Evolutionary conservation across 2,113 vertebrate genomes (phyloP), one percentile per base, ranked within the genome.

Genomic region (Parus major): DNA sequence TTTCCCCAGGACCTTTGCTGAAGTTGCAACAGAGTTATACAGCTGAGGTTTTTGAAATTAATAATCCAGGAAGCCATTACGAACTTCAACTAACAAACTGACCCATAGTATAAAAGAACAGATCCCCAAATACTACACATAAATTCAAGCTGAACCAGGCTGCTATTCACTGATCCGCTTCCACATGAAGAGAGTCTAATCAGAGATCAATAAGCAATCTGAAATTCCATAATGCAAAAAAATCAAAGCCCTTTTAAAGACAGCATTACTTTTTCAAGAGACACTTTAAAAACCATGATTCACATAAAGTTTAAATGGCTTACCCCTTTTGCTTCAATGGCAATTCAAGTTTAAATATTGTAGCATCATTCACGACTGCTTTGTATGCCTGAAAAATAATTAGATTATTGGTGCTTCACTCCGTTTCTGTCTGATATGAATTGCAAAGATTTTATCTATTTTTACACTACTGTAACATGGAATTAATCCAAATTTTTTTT

Each of bases 311-410:
- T 82, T 92, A 90, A 64, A 69, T 12, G 7, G 87, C 99, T 99
- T 97, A 99, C 99, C 99, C 99, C 97, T 99, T 99, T 96, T 99
- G 99, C 96, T 99, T 99, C 98, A 99, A 93, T 70, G 99, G 99
- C 87, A 99, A 98, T 96, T 99, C 99, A 98, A 99, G 98, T 98
- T 99, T 99, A 98, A 99, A 99, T 98, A 99, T 99, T 21, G 99
- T 99, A 97, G 99, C 99, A 95, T 99, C 99, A 82, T 99, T 99
- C 95, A 99, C 99, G 86, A 99, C 99, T 73, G 99, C 99, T 98
- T 99, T 99, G 97, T 99, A 99, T 0, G 99, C 99, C 99, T 99
- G 96, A 94, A 92, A 97, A 95, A 97, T 35, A 97, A 95, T 94
- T 64, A 82, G 41, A 85, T 92, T 86, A 92, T 50, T 91, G 69